Evolutionary conservation across 2,888 invertebrate genomes (phyloP), one percentile per base, ranked within the genome.

Genomic region (Loripinus fragilis): DNA sequence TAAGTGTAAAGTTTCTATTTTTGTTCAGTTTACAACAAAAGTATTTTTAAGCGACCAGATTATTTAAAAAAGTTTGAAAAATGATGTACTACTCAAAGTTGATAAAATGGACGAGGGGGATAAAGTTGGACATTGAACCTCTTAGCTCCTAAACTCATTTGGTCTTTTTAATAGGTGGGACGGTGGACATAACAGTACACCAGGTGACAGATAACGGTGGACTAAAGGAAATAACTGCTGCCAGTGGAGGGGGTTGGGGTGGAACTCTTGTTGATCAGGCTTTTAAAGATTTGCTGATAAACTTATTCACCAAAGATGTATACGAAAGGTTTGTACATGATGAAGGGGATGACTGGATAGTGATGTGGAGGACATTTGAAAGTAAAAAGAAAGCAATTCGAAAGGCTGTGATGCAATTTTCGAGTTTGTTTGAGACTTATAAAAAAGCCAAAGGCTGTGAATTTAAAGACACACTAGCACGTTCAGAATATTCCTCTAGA

Each of bases 201-300:
- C 64, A 70, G 48, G 69, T 70, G 0, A 64, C 48, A 17, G 74
- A 48, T 15, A 64, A 69, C 23, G 25, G 30, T 23, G 35, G 60
- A 2, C 38, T 74, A 20, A 74, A 74, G 42, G 74, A 74, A 48
- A 48, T 74, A 20, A 38, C 64, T 15, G 0, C 48, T 23, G 69
- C 74, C 0, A 23, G 23, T 35, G 72, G 71, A 8, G 76, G 68
- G n/a, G 50, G 45, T 5, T 71, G 71, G 67, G 76, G 71, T 1
- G 60, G 68, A 42, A 50, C 45, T 2, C 52, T 38, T 45, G 52
- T 72, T 15, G 71, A 72, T 33, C 41, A 60, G 12, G 68, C 42
- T 5, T 72, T 68, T 38, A 41, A 68, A 48, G 15, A 20, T 0
- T 60, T 66, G 52, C 20, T 68, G 15, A 45, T 30, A 48, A 60